Conservation (phyloP, 1,140 invertebrate genomes). For the Apis cerana region DNA sequence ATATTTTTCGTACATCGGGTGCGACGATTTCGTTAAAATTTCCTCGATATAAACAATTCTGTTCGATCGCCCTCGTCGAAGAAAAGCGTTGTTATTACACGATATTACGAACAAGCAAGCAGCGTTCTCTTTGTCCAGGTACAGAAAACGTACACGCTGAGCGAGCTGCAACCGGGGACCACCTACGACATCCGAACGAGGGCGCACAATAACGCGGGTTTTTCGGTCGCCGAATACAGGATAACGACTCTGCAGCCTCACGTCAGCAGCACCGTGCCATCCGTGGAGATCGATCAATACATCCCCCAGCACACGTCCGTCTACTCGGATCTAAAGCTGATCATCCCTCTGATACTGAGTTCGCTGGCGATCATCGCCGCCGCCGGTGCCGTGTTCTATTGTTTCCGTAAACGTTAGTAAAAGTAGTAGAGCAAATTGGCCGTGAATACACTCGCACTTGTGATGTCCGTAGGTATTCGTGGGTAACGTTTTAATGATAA, state of each 20-base stretch:
- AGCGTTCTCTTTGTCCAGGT: slow-evolving; percentile 65
- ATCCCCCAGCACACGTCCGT: slow-evolving; percentile 78
- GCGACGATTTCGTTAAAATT: no score
- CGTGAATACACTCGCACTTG: neutral
- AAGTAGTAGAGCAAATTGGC: neutral
- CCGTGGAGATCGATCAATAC: slow-evolving; percentile 78
- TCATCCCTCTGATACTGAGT: slow-evolving; percentile 77
- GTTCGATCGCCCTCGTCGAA: no score
- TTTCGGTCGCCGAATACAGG: slow-evolving; percentile 92
- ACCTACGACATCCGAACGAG: slow-evolving; percentile 93
- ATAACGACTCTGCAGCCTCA: slow-evolving; percentile 90
- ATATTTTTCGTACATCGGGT: no score
- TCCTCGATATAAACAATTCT: no score
- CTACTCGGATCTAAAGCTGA: slow-evolving; percentile 78
- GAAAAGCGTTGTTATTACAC: neutral
- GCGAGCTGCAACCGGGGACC: slow-evolving; percentile 91
- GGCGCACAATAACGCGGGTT: slow-evolving; percentile 96
- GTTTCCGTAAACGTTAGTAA: slow-evolving; percentile 79
- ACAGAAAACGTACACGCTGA: slow-evolving; percentile 89
- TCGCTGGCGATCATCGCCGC: slow-evolving; percentile 78
- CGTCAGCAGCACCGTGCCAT: slow-evolving; percentile 82
- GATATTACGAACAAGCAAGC: neutral
- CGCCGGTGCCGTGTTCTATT: slow-evolving; percentile 79
- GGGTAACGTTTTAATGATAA: slow-evolving; percentile 36
- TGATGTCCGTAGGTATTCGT: neutral